Base-by-base conservation (phyloP, 2,888 invertebrate species). In the Plebejus anna region DNA sequence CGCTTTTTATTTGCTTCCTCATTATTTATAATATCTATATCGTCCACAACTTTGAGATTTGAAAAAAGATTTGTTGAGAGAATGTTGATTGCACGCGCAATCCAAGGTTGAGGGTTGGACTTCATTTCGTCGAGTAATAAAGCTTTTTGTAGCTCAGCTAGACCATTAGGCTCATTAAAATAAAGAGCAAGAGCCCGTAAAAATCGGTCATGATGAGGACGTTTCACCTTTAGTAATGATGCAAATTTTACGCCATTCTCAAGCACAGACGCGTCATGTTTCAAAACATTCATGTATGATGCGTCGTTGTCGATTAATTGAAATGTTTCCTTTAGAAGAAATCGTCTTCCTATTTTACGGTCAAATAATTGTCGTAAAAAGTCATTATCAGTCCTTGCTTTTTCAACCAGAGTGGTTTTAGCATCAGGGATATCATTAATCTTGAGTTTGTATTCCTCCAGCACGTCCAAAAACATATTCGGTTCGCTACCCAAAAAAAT, bases 281-380 rank as follows among this genome's bases (percentile, higher is more conserved):
- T 86, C 13, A 91, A 78, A 0, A 84, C 88, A 78, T 91, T 91
- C 0, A 88, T 1, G 66, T 87, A 88, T 0, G 90, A 87, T 1
- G 81, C 85, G 66, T 87, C 83, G n/a, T 84, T 84, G 70, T 84
- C 83, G 0, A 82, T 81, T 0, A 88, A 77, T 4, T 79, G 78
- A 75, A 89, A 86, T n/a, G 86, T 86, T 71, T 84, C 83, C 4
- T 77, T 78, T 38, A 88, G 82, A 3, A 91, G 80, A 75, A 84
- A 81, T 70, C 84, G 85, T 9, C 91, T 87, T 5, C 84, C 88
- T 9, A 88, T 79, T 57, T 82, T 83, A 1, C 81, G 79, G 0
- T 84, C 47, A 75, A 82, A 90, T 2, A 91, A 75, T 5, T 83
- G 82, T 2, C 75, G 38, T 2, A 90, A 78, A 32, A 90, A 75